Conservation (phyloP, 1,140 invertebrate genomes). For the Bombus ignitus region DNA sequence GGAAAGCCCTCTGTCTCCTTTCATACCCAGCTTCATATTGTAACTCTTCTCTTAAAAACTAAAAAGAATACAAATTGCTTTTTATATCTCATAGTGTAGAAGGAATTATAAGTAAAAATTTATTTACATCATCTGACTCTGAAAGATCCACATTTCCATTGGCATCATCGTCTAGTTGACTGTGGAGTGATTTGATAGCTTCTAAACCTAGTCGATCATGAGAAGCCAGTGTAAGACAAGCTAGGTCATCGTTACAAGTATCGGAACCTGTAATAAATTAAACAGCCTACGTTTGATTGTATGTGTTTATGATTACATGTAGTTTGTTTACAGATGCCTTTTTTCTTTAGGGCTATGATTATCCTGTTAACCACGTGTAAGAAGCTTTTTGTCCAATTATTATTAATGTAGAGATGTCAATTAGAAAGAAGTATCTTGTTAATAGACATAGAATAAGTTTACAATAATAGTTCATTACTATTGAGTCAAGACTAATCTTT, state of each 20-base stretch:
- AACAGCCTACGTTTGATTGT: slow-evolving; percentile 49
- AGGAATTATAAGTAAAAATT: too few relatives aligned
- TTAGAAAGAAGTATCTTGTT: slow-evolving; percentile 1
- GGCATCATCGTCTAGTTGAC: slow-evolving; percentile 95
- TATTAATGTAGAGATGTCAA: slow-evolving; percentile 18
- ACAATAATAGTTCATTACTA: neutral
- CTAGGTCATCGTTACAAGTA: slow-evolving; percentile 86
- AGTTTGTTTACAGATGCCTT: slow-evolving; percentile 16
- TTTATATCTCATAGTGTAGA: neutral
- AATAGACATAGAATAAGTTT: neutral
- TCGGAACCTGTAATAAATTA: slow-evolving; percentile 76
- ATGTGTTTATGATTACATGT: slow-evolving; percentile 54
- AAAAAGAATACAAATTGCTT: slow-evolving; percentile 68
- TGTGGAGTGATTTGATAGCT: slow-evolving; percentile 93
- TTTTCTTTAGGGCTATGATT: neutral
- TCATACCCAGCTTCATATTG: slow-evolving; percentile 97
- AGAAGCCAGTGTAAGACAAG: slow-evolving; percentile 87
- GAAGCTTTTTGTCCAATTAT: neutral
- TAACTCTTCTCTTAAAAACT: slow-evolving; percentile 97
- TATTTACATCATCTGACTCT: slow-evolving; percentile 96
- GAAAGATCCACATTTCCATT: slow-evolving; percentile 97
- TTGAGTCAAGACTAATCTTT: neutral
- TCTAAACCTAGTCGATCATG: slow-evolving; percentile 93
- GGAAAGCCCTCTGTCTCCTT: slow-evolving; percentile 94
- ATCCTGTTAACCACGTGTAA: neutral